A percentile compares a stretch with the other conserved stretches of the same genome.
phyloP scores from a whole-genome alignment of 2,797 vertebrate genomes.

The Poecilia wingei region DNA sequence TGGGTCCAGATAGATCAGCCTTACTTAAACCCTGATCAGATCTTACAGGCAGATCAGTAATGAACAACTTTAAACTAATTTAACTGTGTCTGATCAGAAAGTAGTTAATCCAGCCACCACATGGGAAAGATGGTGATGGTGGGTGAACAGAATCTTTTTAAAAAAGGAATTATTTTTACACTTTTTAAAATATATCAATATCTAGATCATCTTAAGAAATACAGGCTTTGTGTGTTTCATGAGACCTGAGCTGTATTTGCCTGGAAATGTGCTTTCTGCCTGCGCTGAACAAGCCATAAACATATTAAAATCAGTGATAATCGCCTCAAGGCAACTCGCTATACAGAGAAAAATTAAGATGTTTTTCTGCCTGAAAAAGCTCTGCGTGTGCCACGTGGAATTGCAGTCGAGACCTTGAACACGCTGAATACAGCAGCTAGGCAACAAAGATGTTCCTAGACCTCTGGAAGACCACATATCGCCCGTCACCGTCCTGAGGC shows the following conservation, averaged over 20 bases:
- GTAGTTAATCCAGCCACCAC: background rate
- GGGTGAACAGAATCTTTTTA: background rate
- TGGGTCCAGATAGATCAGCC: too few species aligned
- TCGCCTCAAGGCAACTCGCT: background rate
- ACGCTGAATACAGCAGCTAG: conserved; percentile 68
- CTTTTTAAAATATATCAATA: too few species aligned
- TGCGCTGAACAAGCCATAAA: background rate
- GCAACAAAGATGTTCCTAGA: conserved; percentile 63
- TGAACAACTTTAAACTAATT: background rate
- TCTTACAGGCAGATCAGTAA: background rate
- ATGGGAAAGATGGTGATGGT: background rate
- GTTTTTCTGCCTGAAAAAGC: conserved; percentile 12
- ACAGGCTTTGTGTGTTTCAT: background rate
- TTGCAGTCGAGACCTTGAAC: conserved; percentile 45
- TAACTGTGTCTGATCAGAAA: background rate
- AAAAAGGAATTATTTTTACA: background rate
- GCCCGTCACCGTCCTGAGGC: conserved; percentile 31
- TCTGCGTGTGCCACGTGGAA: background rate
- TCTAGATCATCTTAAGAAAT: background rate
- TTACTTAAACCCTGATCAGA: background rate
- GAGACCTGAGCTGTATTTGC: background rate
- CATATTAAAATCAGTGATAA: background rate
- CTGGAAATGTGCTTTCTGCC: background rate
- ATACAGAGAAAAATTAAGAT: background rate
- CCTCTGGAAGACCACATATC: conserved; percentile 37